These are phyloP conservation scores for Monodelphis domestica DNA, from an alignment of 2,797 vertebrate genomes.

Conservation along the genomic window DNA sequence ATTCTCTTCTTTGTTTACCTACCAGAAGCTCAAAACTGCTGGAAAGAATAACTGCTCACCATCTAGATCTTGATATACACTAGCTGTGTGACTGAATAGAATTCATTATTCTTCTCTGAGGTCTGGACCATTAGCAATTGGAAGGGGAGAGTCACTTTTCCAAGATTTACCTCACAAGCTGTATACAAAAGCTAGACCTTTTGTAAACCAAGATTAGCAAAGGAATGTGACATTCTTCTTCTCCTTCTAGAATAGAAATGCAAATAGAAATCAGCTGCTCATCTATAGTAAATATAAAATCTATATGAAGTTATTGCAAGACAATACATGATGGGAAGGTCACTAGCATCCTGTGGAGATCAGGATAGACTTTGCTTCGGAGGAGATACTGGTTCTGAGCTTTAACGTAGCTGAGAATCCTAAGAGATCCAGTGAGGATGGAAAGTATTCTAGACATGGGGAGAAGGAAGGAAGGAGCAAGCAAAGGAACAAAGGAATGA, in stretches of 20 bases:
- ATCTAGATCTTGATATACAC: background rate
- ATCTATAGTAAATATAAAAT: background rate
- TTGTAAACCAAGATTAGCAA: background rate
- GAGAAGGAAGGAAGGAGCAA: background rate
- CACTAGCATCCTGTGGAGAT: background rate
- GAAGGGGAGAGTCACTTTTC: background rate
- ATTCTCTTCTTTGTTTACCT: background rate
- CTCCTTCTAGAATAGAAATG: background rate
- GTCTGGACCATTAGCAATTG: background rate
- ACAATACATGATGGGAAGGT: background rate
- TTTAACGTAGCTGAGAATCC: background rate
- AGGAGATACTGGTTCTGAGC: background rate
- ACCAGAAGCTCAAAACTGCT: background rate
- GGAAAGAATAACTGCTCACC: background rate
- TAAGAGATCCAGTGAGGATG: background rate
- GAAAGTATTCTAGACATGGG: background rate
- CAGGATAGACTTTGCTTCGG: background rate
- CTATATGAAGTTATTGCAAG: background rate
- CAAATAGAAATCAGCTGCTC: background rate
- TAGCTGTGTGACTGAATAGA: background rate
- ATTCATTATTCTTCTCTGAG: background rate
- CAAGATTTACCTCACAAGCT: background rate
- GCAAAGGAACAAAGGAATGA: too few relatives aligned
- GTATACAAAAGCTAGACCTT: background rate
- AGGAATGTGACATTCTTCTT: background rate